phyloP scores from a whole-genome alignment of 2,888 invertebrate genomes.

The Mimas tiliae region DNA sequence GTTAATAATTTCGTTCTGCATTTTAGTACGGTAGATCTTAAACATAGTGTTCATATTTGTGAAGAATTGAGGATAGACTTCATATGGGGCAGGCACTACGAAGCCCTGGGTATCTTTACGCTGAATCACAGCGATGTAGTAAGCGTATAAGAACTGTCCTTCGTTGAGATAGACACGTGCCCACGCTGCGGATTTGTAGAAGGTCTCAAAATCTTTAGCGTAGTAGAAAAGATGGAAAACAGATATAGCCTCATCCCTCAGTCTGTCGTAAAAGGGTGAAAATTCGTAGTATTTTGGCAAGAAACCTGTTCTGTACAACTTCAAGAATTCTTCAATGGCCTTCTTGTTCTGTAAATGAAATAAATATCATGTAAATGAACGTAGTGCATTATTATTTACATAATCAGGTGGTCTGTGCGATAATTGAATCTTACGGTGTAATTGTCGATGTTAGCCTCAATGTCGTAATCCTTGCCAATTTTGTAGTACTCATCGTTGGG shows the following conservation, averaged over 20 bases:
- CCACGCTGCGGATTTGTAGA: conserved; percentile 85
- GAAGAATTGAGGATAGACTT: conserved; percentile 87
- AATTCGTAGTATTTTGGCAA: conserved; percentile 78
- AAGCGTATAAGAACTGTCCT: conserved; percentile 86
- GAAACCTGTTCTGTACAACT: conserved; percentile 70
- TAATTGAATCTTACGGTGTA: conserved; percentile 60
- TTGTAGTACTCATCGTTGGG: conserved; percentile 64
- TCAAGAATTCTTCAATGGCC: conserved; percentile 72
- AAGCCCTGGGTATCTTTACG: conserved; percentile 84
- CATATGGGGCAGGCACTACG: conserved; percentile 88
- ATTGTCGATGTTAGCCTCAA: conserved; percentile 65
- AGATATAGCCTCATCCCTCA: conserved; percentile 77
- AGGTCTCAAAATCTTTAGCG: conserved; percentile 85
- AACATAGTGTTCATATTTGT: conserved; percentile 84
- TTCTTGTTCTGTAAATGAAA: conserved; percentile 64
- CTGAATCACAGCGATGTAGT: conserved; percentile 85
- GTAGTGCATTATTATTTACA: neutral
- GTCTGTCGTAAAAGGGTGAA: conserved; percentile 75
- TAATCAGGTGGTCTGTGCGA: conserved; percentile 27
- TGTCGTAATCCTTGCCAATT: conserved; percentile 60
- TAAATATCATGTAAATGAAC: neutral
- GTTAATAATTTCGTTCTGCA: conserved; percentile 59
- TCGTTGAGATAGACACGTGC: conserved; percentile 86
- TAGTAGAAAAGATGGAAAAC: conserved; percentile 85
- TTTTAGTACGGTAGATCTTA: conserved; percentile 71